Evolutionary conservation across 2,113 vertebrate species (phyloP).

Genomic region (Ophiodon elongatus): DNA sequence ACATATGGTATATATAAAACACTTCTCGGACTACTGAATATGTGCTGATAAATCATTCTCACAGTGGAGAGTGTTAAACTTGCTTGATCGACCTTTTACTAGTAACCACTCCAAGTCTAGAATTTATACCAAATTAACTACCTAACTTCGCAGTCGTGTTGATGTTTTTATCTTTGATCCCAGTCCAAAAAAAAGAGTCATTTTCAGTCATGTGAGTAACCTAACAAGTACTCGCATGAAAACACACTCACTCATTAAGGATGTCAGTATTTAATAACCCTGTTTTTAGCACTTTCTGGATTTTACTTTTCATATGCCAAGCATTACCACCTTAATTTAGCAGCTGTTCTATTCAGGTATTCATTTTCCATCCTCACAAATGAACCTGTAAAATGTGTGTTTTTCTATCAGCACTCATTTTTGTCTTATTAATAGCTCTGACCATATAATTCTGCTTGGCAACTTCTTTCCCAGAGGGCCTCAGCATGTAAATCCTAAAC

Average conservation of each 20-base stretch:
- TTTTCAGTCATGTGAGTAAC: not conserved
- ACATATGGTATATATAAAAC: not conserved
- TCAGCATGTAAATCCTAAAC: not conserved
- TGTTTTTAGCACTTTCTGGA: not conserved
- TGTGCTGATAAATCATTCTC: not conserved
- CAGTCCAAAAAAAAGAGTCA: not conserved
- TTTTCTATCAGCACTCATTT: not conserved
- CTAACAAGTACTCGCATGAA: not conserved
- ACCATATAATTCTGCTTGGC: not conserved
- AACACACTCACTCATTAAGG: not conserved
- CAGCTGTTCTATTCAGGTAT: not conserved
- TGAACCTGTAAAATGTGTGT: not conserved
- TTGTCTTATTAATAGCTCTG: not conserved
- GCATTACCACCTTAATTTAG: not conserved
- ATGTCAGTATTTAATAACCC: not conserved
- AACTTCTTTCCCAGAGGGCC: not conserved
- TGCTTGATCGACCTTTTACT: not conserved
- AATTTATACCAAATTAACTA: not conserved
- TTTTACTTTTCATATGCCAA: not conserved
- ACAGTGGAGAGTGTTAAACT: not conserved
- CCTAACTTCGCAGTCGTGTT: not conserved
- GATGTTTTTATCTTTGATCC: conserved; percentile 10
- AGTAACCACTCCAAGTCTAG: not conserved
- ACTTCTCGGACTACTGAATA: not conserved
- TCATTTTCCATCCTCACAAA: not conserved